These are phyloP conservation scores for Magallana gigas DNA, from an alignment of 1,140 invertebrate species.

Conservation along the genomic window DNA sequence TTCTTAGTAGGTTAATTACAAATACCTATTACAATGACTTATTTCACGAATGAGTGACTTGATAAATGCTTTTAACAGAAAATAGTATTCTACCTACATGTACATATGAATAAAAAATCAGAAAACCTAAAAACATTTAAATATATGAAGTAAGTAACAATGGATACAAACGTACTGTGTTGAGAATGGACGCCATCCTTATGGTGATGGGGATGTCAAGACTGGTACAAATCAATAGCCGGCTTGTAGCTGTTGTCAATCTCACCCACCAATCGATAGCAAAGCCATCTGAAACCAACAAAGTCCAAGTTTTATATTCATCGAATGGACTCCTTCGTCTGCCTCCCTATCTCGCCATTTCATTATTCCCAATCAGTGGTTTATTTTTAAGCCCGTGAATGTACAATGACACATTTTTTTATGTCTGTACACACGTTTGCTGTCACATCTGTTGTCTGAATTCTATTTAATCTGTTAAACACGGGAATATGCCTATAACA, in stretches of 20 bases:
- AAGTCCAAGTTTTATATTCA: not conserved
- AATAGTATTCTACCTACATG: too few species aligned
- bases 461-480: not conserved
- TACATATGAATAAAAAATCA: too few species aligned
- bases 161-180: not conserved
- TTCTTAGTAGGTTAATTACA: too few species aligned
- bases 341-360: not conserved
- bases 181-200: not conserved
- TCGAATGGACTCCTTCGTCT: not conserved
- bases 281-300: slow-evolving; percentile 30
- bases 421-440: not conserved
- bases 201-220: not conserved
- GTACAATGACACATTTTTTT: not conserved
- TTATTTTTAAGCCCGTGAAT: not conserved
- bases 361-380: not conserved
- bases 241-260: slow-evolving; percentile 19
- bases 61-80: too few species aligned
- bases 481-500: too few species aligned
- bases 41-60: too few species aligned
- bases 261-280: slow-evolving; percentile 8
- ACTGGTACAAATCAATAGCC: not conserved
- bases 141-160: too few species aligned
- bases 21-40: too few species aligned
- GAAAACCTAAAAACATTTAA: too few species aligned
- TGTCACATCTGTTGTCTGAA: not conserved